Base-by-base conservation (phyloP, 2,797 vertebrate genomes). In the Yasuhikotakia modesta region DNA sequence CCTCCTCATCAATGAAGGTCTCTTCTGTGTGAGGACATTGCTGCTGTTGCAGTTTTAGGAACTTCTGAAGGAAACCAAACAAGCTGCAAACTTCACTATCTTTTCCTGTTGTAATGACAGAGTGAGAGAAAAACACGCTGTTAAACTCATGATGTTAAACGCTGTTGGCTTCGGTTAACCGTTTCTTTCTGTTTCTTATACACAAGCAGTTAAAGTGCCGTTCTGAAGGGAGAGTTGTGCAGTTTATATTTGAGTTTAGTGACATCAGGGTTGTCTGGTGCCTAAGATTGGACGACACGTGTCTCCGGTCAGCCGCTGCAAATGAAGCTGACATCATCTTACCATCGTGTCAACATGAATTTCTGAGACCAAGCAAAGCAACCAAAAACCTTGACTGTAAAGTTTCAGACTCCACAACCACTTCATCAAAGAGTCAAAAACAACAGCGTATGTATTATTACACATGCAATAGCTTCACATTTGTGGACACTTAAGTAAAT, bases 11-110 rank as follows among this genome's bases (percentile, higher is more conserved):
- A 48, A n/a, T n/a, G 16, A 43, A 66, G 52, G 21, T 21, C 53
- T 53, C 57, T 21, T 30, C 13, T 21, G 11, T 63, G 24, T 50
- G 45, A 0, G 12, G 57, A 68, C 45, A 48, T 1, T 17, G 53
- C 57, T 46, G 45, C 24, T 68, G 16, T 69, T 50, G 8, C 66
- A 46, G 63, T 84, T 43, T 69, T 19, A 63, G 68, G 30, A 79
- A 64, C 76, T 81, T 79, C 77, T 79, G 39, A 60, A 55, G 70
- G 24, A 68, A 82, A 27, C 80, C 63, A 77, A 75, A 80, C 81
- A 83, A 85, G 77, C 74, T 87, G 81, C 75, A 84, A 80, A 85
- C 83, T 81, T 83, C 79, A 70, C 78, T 69, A 79, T 83, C 73
- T 81, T 76, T 79, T 73, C 55, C 73, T 83, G 52, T 79, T 86